Base-by-base conservation (phyloP, 2,113 vertebrate genomes). In the Laticauda laticaudata region DNA sequence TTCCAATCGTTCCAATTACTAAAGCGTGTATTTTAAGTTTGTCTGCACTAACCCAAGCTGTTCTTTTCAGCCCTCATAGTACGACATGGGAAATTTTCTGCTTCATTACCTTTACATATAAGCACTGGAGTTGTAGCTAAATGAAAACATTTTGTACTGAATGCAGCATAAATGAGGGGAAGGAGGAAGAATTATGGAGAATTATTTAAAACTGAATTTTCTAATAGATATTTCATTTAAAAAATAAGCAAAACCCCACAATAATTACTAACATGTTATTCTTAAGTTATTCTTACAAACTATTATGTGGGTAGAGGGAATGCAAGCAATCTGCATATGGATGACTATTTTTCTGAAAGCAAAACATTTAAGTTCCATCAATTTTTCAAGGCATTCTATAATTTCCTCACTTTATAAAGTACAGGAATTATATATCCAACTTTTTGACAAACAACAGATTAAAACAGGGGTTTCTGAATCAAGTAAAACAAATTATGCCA, bases 71-170 rank as follows among this genome's bases (percentile, higher is more conserved):
- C 11, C 5, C 9, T 87, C 94, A 54, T 86, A 59, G 23, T 0
- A 0, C 45, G 89, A 93, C 53, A 94, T 23, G 1, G 21, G 56
- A 92, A 51, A 69, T 56, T 94, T 95, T 94, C 92, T 93, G 57
- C 88, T 94, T 43, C 26, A 64, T 53, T 95, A 59, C 89, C 93
- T 56, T 61, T 86, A 69, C 92, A 94, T 4, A 0, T 89, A 90
- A 93, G n/a, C 91, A 86, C 29, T 93, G 89, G 55, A 93, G 93
- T 5, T 12, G 75, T 86, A 93, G 87, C 18, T 94, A 93, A 95
- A 95, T 59, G 57, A 43, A 48, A 94, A 57, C 61, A 94, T 59
- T 87, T 91, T 87, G 64, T 93, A 94, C 57, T 92, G 94, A 96
- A 92, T 39, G 89, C 51, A 53, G 90, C 88, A 90, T 53, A 81